Percentiles rank a stretch among this genome's conserved stretches.
These are phyloP conservation scores for Dendrolimus kikuchii DNA, from an alignment of 1,140 invertebrate genomes.

Conservation along the genomic window DNA sequence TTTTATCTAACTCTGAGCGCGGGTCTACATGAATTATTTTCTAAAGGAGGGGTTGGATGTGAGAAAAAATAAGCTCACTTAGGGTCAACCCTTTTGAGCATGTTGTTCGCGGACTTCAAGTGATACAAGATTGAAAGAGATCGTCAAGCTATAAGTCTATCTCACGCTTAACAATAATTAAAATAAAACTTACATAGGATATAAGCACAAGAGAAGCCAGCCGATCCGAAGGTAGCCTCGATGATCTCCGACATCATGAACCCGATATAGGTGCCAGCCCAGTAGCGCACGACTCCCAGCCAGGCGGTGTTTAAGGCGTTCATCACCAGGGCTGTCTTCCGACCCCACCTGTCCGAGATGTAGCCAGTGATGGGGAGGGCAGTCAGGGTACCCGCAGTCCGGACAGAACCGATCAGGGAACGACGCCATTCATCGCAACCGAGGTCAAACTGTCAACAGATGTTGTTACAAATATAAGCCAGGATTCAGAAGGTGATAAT, in stretches of 20 bases:
- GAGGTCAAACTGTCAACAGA: constrained; percentile 34
- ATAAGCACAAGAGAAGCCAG: constrained; percentile 28
- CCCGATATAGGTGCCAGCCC: constrained; percentile 75
- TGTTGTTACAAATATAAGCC: too few relatives aligned
- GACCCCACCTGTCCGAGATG: constrained; percentile 76
- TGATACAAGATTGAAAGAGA: too few relatives aligned
- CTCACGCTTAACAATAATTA: too few relatives aligned
- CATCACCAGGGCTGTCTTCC: constrained; percentile 74
- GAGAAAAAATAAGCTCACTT: too few relatives aligned
- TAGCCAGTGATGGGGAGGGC: constrained; percentile 77
- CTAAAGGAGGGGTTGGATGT: too few relatives aligned
- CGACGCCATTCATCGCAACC: constrained; percentile 47
- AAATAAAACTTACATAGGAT: constrained; percentile 29
- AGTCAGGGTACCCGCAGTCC: constrained; percentile 32
- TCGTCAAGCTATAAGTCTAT: too few relatives aligned
- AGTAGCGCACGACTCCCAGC: constrained; percentile 75
- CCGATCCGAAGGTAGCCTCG: constrained; percentile 31
- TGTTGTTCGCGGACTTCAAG: too few relatives aligned
- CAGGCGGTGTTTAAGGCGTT: constrained; percentile 72
- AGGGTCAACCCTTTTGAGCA: too few relatives aligned
- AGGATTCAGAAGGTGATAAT: too few relatives aligned
- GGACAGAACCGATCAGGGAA: constrained; percentile 33
- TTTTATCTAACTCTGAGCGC: too few relatives aligned
- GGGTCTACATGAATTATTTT: too few relatives aligned
- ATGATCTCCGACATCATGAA: constrained; percentile 74